Evolutionary conservation across 1,140 invertebrate genomes (phyloP).

Genomic region (Zaprionus ornatus): DNA sequence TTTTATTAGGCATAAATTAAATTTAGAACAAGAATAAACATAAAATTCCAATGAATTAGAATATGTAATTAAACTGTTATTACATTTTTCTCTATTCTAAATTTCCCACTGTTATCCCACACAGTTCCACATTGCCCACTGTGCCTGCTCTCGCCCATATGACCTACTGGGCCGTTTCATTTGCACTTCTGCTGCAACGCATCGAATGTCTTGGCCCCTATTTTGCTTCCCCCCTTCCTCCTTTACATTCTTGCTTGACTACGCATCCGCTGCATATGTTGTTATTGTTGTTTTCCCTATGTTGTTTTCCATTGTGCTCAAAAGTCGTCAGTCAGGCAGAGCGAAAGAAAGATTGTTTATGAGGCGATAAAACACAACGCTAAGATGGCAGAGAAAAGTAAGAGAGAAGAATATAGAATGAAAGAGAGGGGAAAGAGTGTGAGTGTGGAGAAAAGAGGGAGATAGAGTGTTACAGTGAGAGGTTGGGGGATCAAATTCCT

Average conservation of each 20-base stretch:
- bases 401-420: not conserved
- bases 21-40: not conserved
- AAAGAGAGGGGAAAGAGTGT: not conserved
- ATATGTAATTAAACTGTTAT: not conserved
- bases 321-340: conserved; percentile 29
- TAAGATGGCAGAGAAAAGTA: not conserved
- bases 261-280: conserved; percentile 43
- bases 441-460: not conserved
- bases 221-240: not conserved
- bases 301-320: conserved; percentile 35
- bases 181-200: conserved; percentile 37
- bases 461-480: not conserved
- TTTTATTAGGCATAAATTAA: not conserved
- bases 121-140: no score
- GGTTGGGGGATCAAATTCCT: conserved; percentile 37
- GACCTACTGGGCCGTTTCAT: conserved; percentile 35
- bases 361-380: conserved; percentile 41
- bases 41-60: not conserved
- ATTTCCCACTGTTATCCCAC: not conserved
- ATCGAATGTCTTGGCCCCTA: not conserved
- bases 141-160: not conserved
- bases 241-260: conserved; percentile 35
- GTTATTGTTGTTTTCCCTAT: conserved; percentile 19
- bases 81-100: not conserved
- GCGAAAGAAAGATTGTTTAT: conserved; percentile 41